phyloP scores from a whole-genome alignment of 1,140 invertebrate species.

The Halictus rubicundus region DNA sequence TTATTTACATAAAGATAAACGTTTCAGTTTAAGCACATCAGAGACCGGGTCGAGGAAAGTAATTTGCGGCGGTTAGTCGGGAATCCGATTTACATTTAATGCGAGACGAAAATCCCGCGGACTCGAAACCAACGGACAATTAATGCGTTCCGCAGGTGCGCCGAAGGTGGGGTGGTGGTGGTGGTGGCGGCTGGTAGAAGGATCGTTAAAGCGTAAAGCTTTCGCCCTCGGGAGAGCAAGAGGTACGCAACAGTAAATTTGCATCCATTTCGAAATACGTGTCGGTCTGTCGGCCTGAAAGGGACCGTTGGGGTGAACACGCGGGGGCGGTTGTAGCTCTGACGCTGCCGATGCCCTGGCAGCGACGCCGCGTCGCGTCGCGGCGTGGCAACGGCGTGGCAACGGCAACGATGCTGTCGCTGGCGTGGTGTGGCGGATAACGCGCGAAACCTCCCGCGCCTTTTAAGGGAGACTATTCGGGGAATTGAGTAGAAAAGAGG shows the following conservation, averaged over 20 bases:
- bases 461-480: slow-evolving; percentile 41
- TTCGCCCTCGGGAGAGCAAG: slow-evolving; percentile 40
- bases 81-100: slow-evolving; percentile 59
- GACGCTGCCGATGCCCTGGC: too few relatives aligned
- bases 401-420: too few relatives aligned
- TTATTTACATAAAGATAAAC: slow-evolving; percentile 51
- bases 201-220: slow-evolving; percentile 50
- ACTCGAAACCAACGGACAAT: slow-evolving; percentile 45
- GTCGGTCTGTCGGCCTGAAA: slow-evolving; percentile 34
- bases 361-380: too few relatives aligned
- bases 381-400: too few relatives aligned
- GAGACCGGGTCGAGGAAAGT: slow-evolving; percentile 39
- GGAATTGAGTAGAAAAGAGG: slow-evolving; percentile 55
- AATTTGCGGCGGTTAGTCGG: slow-evolving; percentile 49
- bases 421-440: not conserved
- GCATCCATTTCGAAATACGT: slow-evolving; percentile 40
- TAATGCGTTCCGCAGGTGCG: slow-evolving; percentile 47
- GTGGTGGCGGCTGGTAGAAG: not conserved
- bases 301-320: not conserved
- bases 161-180: not conserved
- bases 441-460: slow-evolving; percentile 23
- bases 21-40: slow-evolving; percentile 32
- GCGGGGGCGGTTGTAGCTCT: not conserved
- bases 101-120: slow-evolving; percentile 33
- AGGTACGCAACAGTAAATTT: slow-evolving; percentile 39